A percentile compares a stretch with the other conserved stretches of the same genome.
These are phyloP conservation scores for Archaeoteleia sp. DNA, from an alignment of 2,888 invertebrate genomes.

Conservation along the genomic window DNA sequence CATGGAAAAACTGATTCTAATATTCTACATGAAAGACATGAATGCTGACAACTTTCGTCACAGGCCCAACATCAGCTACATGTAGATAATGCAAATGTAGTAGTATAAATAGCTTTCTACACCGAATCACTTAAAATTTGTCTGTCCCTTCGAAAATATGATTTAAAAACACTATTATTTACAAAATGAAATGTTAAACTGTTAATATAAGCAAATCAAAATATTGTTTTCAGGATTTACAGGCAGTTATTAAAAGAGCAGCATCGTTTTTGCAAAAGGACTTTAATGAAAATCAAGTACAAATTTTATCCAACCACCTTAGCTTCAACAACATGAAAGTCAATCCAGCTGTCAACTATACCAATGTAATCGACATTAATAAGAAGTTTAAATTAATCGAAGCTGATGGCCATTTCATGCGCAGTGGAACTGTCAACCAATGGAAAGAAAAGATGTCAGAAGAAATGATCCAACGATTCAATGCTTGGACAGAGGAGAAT, in stretches of 20 bases:
- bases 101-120: too few relatives aligned
- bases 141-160: too few relatives aligned
- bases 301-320: conserved; percentile 76
- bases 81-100: too few relatives aligned
- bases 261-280: conserved; percentile 76
- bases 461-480: conserved; percentile 73
- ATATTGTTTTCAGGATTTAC: conserved; percentile 73
- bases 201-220: too few relatives aligned
- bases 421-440: conserved; percentile 75
- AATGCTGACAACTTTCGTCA: too few relatives aligned
- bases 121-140: too few relatives aligned
- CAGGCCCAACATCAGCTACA: too few relatives aligned
- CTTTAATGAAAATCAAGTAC: conserved; percentile 75
- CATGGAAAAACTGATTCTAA: too few relatives aligned
- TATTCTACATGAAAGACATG: too few relatives aligned
- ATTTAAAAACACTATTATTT: too few relatives aligned
- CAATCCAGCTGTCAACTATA: conserved; percentile 77
- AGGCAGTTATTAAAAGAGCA: conserved; percentile 76
- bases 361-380: conserved; percentile 69
- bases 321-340: conserved; percentile 78
- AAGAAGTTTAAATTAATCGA: conserved; percentile 62
- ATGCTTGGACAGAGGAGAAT: conserved; percentile 74
- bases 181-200: not conserved
- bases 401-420: conserved; percentile 74
- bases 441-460: conserved; percentile 72